Base-by-base conservation (phyloP, 64 coral and sea anemone species). In the Acropora tenuis region DNA sequence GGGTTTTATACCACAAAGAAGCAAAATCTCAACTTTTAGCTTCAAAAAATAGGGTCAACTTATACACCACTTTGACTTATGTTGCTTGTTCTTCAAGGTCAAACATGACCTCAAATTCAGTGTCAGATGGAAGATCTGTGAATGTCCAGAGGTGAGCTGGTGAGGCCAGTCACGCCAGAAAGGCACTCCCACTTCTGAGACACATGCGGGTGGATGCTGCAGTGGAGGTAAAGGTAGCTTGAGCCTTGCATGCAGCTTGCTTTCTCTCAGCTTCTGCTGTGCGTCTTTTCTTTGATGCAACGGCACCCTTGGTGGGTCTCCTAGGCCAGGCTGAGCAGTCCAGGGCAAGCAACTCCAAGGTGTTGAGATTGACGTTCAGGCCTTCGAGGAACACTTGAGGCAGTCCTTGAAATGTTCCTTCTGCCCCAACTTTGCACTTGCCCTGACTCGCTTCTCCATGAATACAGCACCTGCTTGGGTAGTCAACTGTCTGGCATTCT, bases 391-490 rank as follows among this genome's bases (percentile, higher is more conserved):
- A 30, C 30, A 30, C 30, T 30, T 80, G 78, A 80, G 52, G 52
- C 78, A 80, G 45, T 80, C 78, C 16, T 77, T 80, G 45, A 80
- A 80, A 1, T 45, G 9, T 80, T 80, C 50, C 78, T 80, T 80
- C 78, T 50, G 78, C 78, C 78, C 78, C 0, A 77, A 77, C 75
- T 40, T 9, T 15, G 48, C 15, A 7, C 79, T 82, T 20, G 50
- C 48, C 49, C 10, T 79, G 4, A n/a, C 11, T 5, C 13, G 20
- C 48, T 79, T 9, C 72, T 74, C 72, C 72, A 74, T 74, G 30
- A 30, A 30, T 30, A 74, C 0, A 40, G 17, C 20, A 40, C 6
- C 19, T 40, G 49, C 15, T 84, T 84, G 43, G 41, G 4, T 11
- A 84, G 81, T 16, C 12, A 59, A 15, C 58, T 53, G 58, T 84